Evolutionary conservation across 2,797 vertebrate species (phyloP), one percentile per base, ranked within the genome.

Genomic region (Anomalospiza imberbis): DNA sequence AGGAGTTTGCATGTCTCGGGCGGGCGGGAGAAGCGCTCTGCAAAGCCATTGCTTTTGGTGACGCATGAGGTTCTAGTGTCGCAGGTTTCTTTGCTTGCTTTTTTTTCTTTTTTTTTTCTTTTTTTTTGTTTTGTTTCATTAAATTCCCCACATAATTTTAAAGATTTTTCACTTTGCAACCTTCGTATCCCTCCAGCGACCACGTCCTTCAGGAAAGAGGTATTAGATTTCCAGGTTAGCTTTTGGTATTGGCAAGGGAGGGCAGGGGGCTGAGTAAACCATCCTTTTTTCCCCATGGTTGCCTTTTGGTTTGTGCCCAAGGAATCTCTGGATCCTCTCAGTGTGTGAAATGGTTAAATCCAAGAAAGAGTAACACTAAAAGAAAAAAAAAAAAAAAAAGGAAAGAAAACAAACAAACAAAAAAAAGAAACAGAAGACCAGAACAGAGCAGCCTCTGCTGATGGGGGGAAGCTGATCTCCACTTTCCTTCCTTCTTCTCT

Each of bases 31-130:
- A 92, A 96, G 95, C 95, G 51, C 94, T 96, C 94, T 89, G 95
- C 94, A 92, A 96, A 96, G 96, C 97, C 97, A 90, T 93, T 29
- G 76, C 97, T 94, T 96, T 95, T 94, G 96, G 65, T 96, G 95
- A 96, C 82, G 40, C 91, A 88, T 95, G 97, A 98, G 96, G 97
- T 97, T 97, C 87, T 95, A 96, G 97, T 97, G 97, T 97, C 97
- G 97, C 94, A 85, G 93, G 95, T 97, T 97, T 96, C 84, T 89
- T 90, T 93, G 90, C 94, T 95, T 4, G 21, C 40, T 61, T 38
- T 76, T 61, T 48, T 17, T 66, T 36, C 15, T 40, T 61, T 40
- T 61, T 60, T 28, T 36, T 4, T 10, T n/a, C 9, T 9, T 21
- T 32, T 13, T 32, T 6, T 40, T 13, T 62, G 6, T 51, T 53